A percentile compares a stretch with the other conserved stretches of the same genome.
Evolutionary conservation across 2,888 invertebrate genomes (phyloP).

Genomic region (Callinectes sapidus): DNA sequence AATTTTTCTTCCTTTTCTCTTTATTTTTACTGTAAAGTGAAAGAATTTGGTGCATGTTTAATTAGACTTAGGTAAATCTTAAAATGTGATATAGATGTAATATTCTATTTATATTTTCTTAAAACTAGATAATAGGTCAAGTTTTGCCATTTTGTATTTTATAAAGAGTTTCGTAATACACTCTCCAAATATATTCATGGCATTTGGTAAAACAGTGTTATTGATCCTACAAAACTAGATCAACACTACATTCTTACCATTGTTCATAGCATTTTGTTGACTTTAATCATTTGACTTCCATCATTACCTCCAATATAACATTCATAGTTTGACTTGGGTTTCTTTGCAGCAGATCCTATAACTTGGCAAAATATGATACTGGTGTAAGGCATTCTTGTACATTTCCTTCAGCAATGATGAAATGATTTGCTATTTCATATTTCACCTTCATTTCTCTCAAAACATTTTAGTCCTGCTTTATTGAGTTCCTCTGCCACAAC

Average conservation of each 20-base stretch:
- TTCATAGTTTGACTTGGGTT: too few species aligned
- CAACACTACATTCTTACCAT: neutral
- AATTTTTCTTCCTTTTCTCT: neutral
- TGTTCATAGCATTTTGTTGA: neutral
- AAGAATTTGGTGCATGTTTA: neutral
- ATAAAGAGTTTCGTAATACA: neutral
- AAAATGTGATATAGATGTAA: neutral
- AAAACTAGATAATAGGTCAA: neutral
- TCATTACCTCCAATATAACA: too few species aligned
- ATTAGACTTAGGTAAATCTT: neutral
- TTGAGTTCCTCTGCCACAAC: too few species aligned
- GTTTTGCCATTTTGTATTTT: neutral
- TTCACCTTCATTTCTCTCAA: too few species aligned
- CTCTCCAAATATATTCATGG: neutral
- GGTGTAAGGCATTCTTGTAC: too few species aligned
- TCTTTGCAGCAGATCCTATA: too few species aligned
- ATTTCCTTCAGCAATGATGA: too few species aligned
- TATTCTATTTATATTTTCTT: neutral
- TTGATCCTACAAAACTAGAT: neutral
- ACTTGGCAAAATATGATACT: too few species aligned
- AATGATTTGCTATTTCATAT: too few species aligned
- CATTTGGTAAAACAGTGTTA: neutral
- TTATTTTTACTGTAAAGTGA: neutral
- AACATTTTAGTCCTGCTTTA: too few species aligned
- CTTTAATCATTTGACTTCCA: neutral